Conservation (phyloP, 1,140 invertebrate genomes). For the Protaetia brevitarsis region DNA sequence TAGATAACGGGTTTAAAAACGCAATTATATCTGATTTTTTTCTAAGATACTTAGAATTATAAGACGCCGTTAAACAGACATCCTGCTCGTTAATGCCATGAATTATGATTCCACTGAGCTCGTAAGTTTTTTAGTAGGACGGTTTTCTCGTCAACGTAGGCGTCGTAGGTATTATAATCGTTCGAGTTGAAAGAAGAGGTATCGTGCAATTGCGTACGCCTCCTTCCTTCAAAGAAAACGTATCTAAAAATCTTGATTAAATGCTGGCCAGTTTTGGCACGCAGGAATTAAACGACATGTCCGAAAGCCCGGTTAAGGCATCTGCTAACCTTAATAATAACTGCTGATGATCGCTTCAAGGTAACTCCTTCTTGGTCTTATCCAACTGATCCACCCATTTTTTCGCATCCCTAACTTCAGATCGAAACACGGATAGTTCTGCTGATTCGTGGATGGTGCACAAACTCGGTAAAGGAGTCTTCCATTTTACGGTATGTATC, state of each 20-base stretch:
- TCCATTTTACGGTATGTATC: too few species aligned
- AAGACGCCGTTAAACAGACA: not conserved
- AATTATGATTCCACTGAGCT: conserved; percentile 24
- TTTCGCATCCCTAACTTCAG: too few species aligned
- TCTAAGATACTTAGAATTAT: not conserved
- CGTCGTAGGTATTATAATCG: conserved; percentile 26
- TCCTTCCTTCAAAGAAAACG: conserved; percentile 27
- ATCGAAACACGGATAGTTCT: too few species aligned
- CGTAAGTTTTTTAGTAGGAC: conserved; percentile 23
- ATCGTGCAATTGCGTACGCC: conserved; percentile 24
- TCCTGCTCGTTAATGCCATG: conserved; percentile 26
- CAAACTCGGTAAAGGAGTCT: too few species aligned
- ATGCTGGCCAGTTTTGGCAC: conserved; percentile 26
- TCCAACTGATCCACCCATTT: too few species aligned
- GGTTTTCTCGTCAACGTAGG: conserved; percentile 27
- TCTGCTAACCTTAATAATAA: conserved; percentile 26
- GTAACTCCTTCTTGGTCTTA: not conserved
- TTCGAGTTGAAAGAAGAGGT: conserved; percentile 21
- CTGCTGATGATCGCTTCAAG: not conserved
- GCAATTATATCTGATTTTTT: conserved; percentile 9
- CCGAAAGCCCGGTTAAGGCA: conserved; percentile 21
- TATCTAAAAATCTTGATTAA: conserved; percentile 27
- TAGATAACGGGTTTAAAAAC: too few species aligned
- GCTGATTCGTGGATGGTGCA: too few species aligned
- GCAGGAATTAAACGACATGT: conserved; percentile 28